Base-by-base conservation (phyloP, 2,888 invertebrate species). In the Caenorhabditis afra region DNA sequence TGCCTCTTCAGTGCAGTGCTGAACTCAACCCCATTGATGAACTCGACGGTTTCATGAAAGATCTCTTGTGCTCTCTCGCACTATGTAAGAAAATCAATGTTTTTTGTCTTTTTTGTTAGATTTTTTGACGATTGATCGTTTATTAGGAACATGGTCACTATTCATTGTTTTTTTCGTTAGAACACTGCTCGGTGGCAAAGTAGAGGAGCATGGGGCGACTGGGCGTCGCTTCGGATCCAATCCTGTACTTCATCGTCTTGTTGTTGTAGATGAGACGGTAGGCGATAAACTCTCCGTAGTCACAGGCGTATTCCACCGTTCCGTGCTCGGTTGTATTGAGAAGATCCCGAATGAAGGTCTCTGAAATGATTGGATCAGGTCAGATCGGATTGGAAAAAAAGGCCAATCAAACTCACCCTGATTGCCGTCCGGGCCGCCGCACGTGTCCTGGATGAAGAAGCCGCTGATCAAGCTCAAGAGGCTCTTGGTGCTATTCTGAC, bases 371-470 rank as follows among this genome's bases (percentile, higher is more conserved):
- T n/a, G n/a, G n/a, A n/a, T n/a, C n/a, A n/a, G n/a, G n/a, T 29
- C 4, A 7, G 3, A 7, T 29, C 29, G 29, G 29, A 7, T 29
- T 7, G 29, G 29, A 29, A 7, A n/a, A n/a, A 2, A 12, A 12
- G 3, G 14, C n/a, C 44, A 3, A 22, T 12, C 49, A n/a, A 1
- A 52, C 29, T 52, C 18, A 52, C 52, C 23, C 52, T 52, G 23
- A 23, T 52, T 29, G 1, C 52, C 52, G n/a, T 29, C 29, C 3
- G 52, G 23, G 12, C 52, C 52, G n/a, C n/a, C n/a, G 52, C 52
- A 52, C 29, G n/a, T 52, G 29, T 52, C 52, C 14, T 29, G 29
- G 52, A 52, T 29, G 29, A 52, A 29, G 29, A 23, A 52, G 29
- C 23, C 29, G 52, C 52, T 52, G 14, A 52, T 7, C 8, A 14